A percentile compares a stretch with the other conserved stretches of the same genome.
These are phyloP conservation scores for Meandrina meandrites DNA, from an alignment of 92 coral and sea anemone species.

Conservation along the genomic window DNA sequence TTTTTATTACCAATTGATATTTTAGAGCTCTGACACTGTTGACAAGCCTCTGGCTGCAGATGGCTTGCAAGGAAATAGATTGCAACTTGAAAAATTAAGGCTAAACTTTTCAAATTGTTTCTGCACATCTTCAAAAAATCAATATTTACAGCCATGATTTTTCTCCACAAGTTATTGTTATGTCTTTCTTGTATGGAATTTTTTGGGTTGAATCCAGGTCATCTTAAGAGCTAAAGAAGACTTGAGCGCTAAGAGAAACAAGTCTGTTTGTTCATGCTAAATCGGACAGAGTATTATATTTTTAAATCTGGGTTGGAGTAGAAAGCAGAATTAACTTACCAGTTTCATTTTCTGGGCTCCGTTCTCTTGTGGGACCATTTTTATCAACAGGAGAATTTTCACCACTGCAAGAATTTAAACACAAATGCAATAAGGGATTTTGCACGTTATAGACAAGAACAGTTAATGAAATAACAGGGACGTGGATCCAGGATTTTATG, in stretches of 20 bases:
- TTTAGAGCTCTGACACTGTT: no score
- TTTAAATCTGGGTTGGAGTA: not conserved
- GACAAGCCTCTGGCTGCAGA: no score
- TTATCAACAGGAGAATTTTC: conserved; percentile 78
- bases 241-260: not conserved
- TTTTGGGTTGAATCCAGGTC: not conserved
- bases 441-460: not conserved
- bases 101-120: no score
- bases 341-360: conserved; percentile 67
- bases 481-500: no score
- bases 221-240: not conserved
- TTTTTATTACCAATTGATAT: no score
- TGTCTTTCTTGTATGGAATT: not conserved
- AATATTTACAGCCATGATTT: no score
- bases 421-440: not conserved
- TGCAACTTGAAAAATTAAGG: no score
- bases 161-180: no score
- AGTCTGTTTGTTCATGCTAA: not conserved
- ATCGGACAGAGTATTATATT: not conserved
- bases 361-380: conserved; percentile 64
- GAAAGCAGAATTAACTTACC: conserved; percentile 13
- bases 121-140: no score
- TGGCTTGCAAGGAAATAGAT: no score
- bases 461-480: no score
- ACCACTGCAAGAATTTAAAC: conserved; percentile 55